Evolutionary conservation across 2,113 vertebrate species (phyloP).

Genomic region (Plecotus auritus): DNA sequence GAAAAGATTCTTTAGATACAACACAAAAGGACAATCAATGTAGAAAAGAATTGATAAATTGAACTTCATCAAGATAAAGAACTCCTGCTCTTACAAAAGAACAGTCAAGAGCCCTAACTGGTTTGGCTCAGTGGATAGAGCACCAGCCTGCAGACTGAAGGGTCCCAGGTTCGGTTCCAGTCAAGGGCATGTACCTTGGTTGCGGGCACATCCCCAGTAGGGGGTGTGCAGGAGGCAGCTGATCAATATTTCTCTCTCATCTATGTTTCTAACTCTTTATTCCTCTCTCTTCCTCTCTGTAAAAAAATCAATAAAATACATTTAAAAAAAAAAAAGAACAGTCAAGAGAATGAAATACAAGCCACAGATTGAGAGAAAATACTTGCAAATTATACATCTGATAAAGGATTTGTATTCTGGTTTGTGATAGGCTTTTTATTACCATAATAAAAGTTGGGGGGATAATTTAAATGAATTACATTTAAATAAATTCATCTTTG

Average conservation of each 20-base stretch:
- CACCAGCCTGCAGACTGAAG: too few species aligned
- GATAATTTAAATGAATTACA: not conserved
- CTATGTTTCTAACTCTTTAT: too few species aligned
- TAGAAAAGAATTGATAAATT: not conserved
- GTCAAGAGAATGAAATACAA: not conserved
- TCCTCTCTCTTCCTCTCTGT: too few species aligned
- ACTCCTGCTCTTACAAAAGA: not conserved
- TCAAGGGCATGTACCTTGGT: too few species aligned
- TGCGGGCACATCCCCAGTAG: too few species aligned
- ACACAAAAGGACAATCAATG: not conserved
- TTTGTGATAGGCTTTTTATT: not conserved
- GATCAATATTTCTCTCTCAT: too few species aligned
- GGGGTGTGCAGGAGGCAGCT: too few species aligned
- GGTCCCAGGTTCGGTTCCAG: too few species aligned
- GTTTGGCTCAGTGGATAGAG: too few species aligned
- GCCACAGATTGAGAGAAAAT: not conserved
- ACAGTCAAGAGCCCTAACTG: too few species aligned
- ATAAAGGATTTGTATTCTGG: not conserved
- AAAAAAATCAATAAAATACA: too few species aligned
- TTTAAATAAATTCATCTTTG: not conserved
- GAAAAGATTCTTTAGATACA: not conserved
- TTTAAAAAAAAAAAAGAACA: not conserved
- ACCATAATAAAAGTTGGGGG: not conserved
- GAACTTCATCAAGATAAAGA: not conserved
- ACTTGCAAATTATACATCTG: not conserved